Percentiles rank a stretch among this genome's conserved stretches.
These are phyloP conservation scores for Tenebrio molitor DNA, from an alignment of 1,140 invertebrate genomes.

Conservation along the genomic window DNA sequence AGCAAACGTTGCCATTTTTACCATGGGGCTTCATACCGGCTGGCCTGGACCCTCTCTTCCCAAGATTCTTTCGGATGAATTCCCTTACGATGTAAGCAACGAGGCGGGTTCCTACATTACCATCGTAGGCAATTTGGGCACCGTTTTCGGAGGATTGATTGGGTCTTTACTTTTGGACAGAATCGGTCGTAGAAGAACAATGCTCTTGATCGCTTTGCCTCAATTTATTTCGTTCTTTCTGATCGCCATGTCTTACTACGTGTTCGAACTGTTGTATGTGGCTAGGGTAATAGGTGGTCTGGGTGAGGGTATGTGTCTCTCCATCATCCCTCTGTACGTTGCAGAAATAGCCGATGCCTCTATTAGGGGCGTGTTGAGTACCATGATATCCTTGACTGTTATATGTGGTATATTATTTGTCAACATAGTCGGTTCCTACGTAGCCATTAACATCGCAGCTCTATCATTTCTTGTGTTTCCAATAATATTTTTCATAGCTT, in stretches of 20 bases:
- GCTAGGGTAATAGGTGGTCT: constrained; percentile 64
- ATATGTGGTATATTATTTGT: neutral
- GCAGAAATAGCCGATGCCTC: constrained; percentile 55
- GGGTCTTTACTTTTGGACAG: constrained; percentile 70
- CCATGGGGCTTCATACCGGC: constrained; percentile 60
- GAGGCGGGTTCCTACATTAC: constrained; percentile 72
- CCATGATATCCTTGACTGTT: neutral
- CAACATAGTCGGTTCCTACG: neutral
- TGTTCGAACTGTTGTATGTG: constrained; percentile 67
- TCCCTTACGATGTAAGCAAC: constrained; percentile 58
- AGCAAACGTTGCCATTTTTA: constrained; percentile 41
- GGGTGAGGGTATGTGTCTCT: constrained; percentile 51
- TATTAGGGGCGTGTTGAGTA: constrained; percentile 8
- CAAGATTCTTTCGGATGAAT: constrained; percentile 61
- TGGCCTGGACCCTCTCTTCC: constrained; percentile 75
- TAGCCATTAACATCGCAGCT: constrained; percentile 9
- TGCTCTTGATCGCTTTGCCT: constrained; percentile 63
- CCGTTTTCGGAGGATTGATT: constrained; percentile 71
- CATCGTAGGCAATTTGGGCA: constrained; percentile 73
- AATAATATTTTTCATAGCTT: constrained; percentile 63
- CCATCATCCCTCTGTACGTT: constrained; percentile 57
- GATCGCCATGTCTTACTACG: constrained; percentile 19
- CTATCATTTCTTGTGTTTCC: constrained; percentile 67
- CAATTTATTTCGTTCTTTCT: neutral
- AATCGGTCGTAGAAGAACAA: constrained; percentile 73